Evolutionary conservation across 2,888 invertebrate genomes (phyloP).

Genomic region (Pollenia griseotomentosa): DNA sequence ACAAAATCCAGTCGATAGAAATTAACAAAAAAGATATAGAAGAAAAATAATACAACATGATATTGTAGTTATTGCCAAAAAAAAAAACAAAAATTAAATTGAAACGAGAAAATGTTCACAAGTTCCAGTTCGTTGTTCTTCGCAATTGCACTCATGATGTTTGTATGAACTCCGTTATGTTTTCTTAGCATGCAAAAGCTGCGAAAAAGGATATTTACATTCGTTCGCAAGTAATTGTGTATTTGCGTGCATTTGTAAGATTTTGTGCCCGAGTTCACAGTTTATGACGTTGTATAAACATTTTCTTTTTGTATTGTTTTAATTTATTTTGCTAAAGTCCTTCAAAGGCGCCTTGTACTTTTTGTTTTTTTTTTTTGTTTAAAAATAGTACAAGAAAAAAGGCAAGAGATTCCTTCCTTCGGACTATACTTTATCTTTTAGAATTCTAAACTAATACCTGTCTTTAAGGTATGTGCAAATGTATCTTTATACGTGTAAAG

Average conservation of each 20-base stretch:
- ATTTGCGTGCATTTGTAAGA: slow-evolving; percentile 74
- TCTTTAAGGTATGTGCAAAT: not conserved
- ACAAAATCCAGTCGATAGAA: slow-evolving; percentile 16
- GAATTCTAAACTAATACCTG: not conserved
- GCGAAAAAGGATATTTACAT: slow-evolving; percentile 78
- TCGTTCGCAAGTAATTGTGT: not conserved
- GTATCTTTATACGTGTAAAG: not conserved
- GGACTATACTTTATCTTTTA: slow-evolving; percentile 5
- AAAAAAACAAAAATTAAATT: no score
- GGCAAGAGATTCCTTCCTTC: slow-evolving; percentile 25
- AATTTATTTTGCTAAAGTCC: slow-evolving; percentile 40
- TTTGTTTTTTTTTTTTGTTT: slow-evolving; percentile 62
- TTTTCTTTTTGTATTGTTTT: slow-evolving; percentile 63
- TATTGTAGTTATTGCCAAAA: not conserved
- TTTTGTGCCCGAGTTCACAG: slow-evolving; percentile 77
- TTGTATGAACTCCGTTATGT: not conserved
- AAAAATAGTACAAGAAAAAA: not conserved
- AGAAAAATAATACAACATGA: no score
- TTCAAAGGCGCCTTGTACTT: slow-evolving; percentile 41
- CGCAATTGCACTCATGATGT: not conserved
- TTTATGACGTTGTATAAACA: slow-evolving; percentile 77
- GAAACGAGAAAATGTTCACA: slow-evolving; percentile 6
- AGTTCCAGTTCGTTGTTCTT: slow-evolving; percentile 5
- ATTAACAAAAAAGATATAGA: no score
- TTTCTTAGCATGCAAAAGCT: slow-evolving; percentile 62